Conservation (phyloP, 2,888 invertebrate genomes). For the Calliphora vomitoria region DNA sequence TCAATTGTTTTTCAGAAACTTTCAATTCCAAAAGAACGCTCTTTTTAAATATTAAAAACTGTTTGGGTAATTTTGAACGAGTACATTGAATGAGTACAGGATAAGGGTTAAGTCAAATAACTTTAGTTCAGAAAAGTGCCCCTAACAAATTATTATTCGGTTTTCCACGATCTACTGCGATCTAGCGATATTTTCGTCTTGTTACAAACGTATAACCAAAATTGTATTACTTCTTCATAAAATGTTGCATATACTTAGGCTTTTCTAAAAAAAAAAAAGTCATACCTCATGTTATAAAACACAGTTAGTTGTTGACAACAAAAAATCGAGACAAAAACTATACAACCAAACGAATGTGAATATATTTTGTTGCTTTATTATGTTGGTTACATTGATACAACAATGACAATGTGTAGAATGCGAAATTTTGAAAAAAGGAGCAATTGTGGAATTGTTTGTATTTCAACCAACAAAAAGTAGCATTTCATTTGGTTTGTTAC, state of each 20-base stretch:
- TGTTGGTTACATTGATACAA: constrained; percentile 64
- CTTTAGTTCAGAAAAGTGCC: no score
- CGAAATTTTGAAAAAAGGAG: constrained; percentile 20
- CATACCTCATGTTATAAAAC: constrained; percentile 40
- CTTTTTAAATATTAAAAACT: no score
- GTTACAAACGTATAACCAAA: background rate
- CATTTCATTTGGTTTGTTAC: constrained; percentile 60
- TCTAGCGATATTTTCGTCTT: background rate
- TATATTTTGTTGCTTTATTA: constrained; percentile 60
- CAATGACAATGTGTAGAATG: constrained; percentile 29
- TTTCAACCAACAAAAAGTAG: constrained; percentile 35
- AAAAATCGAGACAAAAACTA: constrained; percentile 26
- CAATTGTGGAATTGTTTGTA: constrained; percentile 43
- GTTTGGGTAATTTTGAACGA: no score
- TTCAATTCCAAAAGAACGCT: no score
- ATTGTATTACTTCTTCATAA: background rate
- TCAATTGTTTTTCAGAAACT: no score
- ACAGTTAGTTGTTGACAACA: constrained; percentile 56
- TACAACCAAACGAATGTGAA: constrained; percentile 36
- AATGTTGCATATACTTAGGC: background rate
- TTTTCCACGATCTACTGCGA: no score
- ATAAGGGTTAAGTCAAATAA: no score
- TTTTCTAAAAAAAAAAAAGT: background rate
- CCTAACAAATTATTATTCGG: no score
- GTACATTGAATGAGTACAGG: no score